phyloP scores from a whole-genome alignment of 2,113 vertebrate genomes.

The Ageneiosus marmoratus region DNA sequence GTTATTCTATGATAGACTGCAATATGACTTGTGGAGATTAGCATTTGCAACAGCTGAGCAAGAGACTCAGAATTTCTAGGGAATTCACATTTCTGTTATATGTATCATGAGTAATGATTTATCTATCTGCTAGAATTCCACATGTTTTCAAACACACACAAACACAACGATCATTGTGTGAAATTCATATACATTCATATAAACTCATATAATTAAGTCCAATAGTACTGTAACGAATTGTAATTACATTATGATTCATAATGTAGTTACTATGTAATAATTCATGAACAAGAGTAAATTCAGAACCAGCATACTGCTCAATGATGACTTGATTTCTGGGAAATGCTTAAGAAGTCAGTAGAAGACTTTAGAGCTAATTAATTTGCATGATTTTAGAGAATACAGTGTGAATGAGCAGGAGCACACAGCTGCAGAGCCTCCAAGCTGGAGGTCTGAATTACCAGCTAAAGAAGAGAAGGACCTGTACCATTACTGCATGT shows the following conservation, averaged over 20 bases:
- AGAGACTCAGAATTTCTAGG: background rate
- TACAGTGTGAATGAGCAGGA: background rate
- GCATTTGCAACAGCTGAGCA: background rate
- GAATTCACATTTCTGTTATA: background rate
- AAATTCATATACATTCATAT: background rate
- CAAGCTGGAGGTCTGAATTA: background rate
- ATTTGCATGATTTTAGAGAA: background rate
- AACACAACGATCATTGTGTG: background rate
- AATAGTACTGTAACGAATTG: background rate
- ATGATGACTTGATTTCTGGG: background rate
- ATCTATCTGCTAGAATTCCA: background rate
- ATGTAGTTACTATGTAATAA: slow-evolving; percentile 13
- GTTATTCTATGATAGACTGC: background rate
- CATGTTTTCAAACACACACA: background rate
- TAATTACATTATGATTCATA: background rate
- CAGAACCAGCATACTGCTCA: background rate
- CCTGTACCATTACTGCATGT: background rate
- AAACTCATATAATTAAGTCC: too few species aligned
- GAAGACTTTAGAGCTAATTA: background rate
- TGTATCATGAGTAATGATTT: background rate
- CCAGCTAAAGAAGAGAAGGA: background rate
- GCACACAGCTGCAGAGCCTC: slow-evolving; percentile 4
- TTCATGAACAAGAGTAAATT: background rate
- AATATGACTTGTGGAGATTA: background rate
- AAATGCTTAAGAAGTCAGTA: background rate